These are phyloP conservation scores for Troides helena DNA, from an alignment of 2,888 invertebrate species.

Conservation along the genomic window DNA sequence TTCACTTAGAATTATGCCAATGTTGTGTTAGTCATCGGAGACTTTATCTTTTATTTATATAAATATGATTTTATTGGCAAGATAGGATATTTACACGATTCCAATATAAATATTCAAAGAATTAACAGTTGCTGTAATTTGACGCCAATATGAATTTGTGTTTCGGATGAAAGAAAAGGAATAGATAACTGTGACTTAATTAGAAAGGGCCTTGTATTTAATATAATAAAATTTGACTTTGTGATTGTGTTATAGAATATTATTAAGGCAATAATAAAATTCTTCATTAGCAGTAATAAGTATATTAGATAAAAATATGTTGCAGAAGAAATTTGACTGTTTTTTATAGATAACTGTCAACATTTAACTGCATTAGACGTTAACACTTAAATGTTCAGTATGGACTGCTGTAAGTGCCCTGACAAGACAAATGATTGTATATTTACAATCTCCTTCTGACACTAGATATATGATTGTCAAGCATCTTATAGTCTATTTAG, in stretches of 20 bases:
- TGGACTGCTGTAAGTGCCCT: slow-evolving; percentile 4
- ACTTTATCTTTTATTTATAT: too few species aligned
- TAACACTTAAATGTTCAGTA: not conserved
- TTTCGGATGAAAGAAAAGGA: too few species aligned
- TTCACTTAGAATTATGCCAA: not conserved
- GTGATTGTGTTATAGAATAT: not conserved
- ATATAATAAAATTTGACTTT: not conserved
- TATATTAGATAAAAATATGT: not conserved
- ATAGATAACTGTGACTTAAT: not conserved
- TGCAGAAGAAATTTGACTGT: not conserved
- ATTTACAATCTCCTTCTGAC: not conserved
- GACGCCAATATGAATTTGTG: too few species aligned
- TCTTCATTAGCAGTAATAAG: too few species aligned
- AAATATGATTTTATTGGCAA: too few species aligned
- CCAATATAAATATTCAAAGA: too few species aligned
- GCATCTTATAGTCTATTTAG: not conserved
- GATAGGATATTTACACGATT: too few species aligned
- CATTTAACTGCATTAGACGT: not conserved
- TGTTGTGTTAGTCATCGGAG: too few species aligned
- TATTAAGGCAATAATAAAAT: not conserved
- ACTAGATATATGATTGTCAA: not conserved
- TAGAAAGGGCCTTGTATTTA: not conserved
- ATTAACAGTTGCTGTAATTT: too few species aligned
- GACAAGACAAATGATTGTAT: not conserved
- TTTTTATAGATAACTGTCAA: not conserved